Percentiles rank a stretch among this genome's conserved stretches.
phyloP scores from a whole-genome alignment of 2,888 invertebrate genomes.

The Pyrgus malvae region DNA sequence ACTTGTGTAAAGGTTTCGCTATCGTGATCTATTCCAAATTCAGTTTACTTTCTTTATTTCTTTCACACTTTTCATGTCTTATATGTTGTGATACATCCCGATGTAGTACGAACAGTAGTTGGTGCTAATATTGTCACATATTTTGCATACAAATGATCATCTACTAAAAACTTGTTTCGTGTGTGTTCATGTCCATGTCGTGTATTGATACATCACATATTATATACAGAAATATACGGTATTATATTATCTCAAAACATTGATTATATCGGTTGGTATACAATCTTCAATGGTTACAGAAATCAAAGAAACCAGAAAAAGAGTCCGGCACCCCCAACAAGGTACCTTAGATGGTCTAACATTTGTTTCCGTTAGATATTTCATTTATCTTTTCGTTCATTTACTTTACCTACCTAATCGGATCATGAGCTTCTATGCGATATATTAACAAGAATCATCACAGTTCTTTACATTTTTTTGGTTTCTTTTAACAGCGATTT shows the following conservation, averaged over 20 bases:
- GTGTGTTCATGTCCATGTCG: slow-evolving; percentile 4
- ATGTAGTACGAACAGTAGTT: neutral
- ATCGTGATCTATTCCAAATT: too few species aligned
- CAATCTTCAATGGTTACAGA: slow-evolving; percentile 80
- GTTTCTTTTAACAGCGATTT: slow-evolving; percentile 42
- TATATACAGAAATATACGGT: neutral
- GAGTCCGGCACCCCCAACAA: slow-evolving; percentile 85
- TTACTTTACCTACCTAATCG: slow-evolving; percentile 25
- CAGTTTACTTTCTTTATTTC: neutral
- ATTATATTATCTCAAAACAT: neutral
- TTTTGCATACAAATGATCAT: neutral
- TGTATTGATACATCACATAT: neutral
- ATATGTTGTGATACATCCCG: neutral
- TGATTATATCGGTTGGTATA: slow-evolving; percentile 41
- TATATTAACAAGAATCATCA: slow-evolving; percentile 53
- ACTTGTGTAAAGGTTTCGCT: too few species aligned
- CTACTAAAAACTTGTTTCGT: slow-evolving; percentile 3
- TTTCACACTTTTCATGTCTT: too few species aligned
- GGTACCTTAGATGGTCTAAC: slow-evolving; percentile 79
- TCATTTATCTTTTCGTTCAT: slow-evolving; percentile 15
- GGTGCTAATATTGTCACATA: slow-evolving; percentile 1
- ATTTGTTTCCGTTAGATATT: slow-evolving; percentile 26
- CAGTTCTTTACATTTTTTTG: slow-evolving; percentile 47
- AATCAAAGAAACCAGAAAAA: slow-evolving; percentile 90
- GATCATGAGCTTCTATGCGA: slow-evolving; percentile 24